phyloP scores from a whole-genome alignment of 2,113 vertebrate genomes.

The Emydocephalus ijimae region DNA sequence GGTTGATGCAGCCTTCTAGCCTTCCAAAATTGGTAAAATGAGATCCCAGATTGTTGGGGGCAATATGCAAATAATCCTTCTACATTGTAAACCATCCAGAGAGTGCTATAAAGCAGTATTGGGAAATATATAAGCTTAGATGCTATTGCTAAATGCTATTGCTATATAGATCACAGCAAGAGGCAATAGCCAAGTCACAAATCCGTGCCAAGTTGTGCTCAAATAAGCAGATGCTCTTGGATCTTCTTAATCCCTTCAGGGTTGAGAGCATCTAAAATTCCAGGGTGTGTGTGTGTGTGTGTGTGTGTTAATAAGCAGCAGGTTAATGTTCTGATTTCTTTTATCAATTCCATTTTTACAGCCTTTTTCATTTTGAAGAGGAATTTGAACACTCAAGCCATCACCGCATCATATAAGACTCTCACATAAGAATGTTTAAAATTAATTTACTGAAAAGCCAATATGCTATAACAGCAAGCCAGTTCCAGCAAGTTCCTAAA shows the following conservation, averaged over 20 bases:
- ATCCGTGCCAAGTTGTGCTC: background rate
- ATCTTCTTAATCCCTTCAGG: background rate
- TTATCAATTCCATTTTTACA: background rate
- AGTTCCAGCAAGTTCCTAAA: constrained; percentile 10
- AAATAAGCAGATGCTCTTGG: background rate
- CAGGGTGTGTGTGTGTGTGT: background rate
- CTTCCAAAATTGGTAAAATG: background rate
- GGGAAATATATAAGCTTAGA: background rate
- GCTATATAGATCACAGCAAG: background rate
- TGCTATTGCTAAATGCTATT: background rate
- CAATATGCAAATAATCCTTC: background rate
- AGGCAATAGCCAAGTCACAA: background rate
- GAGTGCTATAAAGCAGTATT: background rate
- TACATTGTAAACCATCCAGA: background rate
- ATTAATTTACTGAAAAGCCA: constrained; percentile 17
- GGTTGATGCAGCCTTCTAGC: background rate
- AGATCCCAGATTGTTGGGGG: background rate
- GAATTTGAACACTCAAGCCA: background rate
- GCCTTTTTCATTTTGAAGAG: background rate
- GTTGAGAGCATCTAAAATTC: background rate
- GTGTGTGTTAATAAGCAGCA: background rate
- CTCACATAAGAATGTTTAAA: constrained; percentile 3
- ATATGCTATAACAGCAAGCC: background rate
- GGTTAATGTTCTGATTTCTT: background rate
- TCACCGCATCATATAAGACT: background rate